phyloP scores from a whole-genome alignment of 2,797 vertebrate genomes.

The Cossypha heuglini region DNA sequence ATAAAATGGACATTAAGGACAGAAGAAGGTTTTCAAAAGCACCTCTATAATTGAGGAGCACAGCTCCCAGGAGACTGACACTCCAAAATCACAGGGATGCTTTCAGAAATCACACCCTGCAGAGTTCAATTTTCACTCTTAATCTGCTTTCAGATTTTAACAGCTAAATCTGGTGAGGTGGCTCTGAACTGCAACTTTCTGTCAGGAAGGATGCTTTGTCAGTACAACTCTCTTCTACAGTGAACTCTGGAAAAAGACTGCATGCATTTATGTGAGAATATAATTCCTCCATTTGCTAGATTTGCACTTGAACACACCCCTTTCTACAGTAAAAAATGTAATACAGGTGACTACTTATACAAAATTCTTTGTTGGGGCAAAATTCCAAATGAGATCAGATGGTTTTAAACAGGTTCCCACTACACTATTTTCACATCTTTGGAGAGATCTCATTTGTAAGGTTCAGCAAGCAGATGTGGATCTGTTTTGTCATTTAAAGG shows the following conservation, averaged over 20 bases:
- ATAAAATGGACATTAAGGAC: not conserved
- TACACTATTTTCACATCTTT: not conserved
- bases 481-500: not conserved
- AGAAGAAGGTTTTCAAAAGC: constrained; percentile 38
- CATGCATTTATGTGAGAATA: not conserved
- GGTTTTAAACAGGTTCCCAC: not conserved
- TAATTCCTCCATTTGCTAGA: not conserved
- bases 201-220: not conserved
- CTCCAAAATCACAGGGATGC: constrained; percentile 35
- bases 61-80: not conserved
- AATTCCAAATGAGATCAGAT: not conserved
- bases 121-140: constrained; percentile 54
- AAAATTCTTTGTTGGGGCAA: not conserved
- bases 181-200: not conserved
- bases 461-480: not conserved
- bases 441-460: not conserved
- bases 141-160: constrained; percentile 43
- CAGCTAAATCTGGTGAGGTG: not conserved
- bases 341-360: not conserved
- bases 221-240: not conserved
- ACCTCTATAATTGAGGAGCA: constrained; percentile 28
- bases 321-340: not conserved
- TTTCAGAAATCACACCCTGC: constrained; percentile 49
- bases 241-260: not conserved
- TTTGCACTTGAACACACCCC: not conserved